These are phyloP conservation scores for Pandemis heparana DNA, from an alignment of 2,888 invertebrate species.

Conservation along the genomic window DNA sequence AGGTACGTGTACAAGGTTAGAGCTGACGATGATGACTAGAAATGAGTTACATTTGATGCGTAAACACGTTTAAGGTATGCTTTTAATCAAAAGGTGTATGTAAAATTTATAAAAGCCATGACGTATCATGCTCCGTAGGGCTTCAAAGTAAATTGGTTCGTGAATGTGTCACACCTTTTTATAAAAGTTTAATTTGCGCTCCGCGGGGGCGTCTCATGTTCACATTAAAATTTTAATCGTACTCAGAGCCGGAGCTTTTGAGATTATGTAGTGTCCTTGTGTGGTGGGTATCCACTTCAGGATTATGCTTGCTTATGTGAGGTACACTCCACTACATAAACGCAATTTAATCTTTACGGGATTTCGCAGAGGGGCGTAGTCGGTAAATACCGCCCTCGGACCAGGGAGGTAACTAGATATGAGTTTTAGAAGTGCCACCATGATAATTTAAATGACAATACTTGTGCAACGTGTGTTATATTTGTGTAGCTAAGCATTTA, in stretches of 20 bases:
- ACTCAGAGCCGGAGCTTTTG: constrained; percentile 52
- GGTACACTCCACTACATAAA: constrained; percentile 21
- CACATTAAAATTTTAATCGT: constrained; percentile 64
- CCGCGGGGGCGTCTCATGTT: constrained; percentile 52
- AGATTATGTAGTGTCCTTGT: constrained; percentile 52
- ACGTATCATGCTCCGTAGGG: constrained; percentile 9
- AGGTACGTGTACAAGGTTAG: too few relatives aligned
- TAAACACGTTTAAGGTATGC: background rate
- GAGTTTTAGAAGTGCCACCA: background rate
- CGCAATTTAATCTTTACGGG: constrained; percentile 16
- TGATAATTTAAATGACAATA: constrained; percentile 8
- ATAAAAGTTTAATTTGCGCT: constrained; percentile 58
- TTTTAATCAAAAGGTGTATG: constrained; percentile 6
- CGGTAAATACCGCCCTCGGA: constrained; percentile 2
- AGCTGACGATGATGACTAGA: background rate
- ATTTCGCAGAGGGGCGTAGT: constrained; percentile 3
- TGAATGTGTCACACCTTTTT: constrained; percentile 50
- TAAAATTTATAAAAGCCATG: constrained; percentile 23
- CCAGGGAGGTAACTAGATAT: background rate
- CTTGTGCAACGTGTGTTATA: background rate
- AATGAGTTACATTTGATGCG: background rate
- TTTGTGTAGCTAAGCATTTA: background rate
- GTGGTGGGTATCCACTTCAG: constrained; percentile 40
- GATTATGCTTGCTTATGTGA: constrained; percentile 25
- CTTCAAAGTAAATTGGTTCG: constrained; percentile 53